phyloP scores from a whole-genome alignment of 2,113 vertebrate genomes.

The Heterotis niloticus region DNA sequence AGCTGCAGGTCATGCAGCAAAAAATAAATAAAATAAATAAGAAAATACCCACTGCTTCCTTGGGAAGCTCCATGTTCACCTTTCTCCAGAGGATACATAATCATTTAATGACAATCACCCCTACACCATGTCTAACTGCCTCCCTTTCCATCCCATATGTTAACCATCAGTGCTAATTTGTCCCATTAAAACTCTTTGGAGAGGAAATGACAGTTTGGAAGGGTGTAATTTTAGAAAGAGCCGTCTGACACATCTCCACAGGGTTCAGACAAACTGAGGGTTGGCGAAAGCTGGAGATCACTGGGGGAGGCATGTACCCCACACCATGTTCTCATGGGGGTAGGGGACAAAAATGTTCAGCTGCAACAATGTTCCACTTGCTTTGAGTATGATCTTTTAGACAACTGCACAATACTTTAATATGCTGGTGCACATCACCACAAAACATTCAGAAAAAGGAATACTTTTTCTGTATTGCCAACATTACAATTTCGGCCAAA shows the following conservation, averaged over 20 bases:
- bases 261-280: conserved; percentile 53
- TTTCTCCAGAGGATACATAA: conserved; percentile 9
- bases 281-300: neutral
- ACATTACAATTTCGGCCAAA: too few relatives aligned
- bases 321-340: neutral
- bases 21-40: too few relatives aligned
- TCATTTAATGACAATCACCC: conserved; percentile 37
- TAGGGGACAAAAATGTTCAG: neutral
- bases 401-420: neutral
- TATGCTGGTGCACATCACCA: too few relatives aligned
- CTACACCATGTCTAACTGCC: conserved; percentile 12
- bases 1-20: neutral
- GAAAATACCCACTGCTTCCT: neutral
- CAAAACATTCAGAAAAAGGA: too few relatives aligned
- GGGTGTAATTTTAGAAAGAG: conserved; percentile 70
- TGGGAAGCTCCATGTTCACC: neutral
- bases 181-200: conserved; percentile 66
- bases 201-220: conserved; percentile 73
- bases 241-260: conserved; percentile 50
- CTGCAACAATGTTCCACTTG: neutral
- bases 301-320: neutral
- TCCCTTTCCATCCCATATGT: conserved; percentile 60
- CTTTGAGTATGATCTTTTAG: neutral
- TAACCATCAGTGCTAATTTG: conserved; percentile 69
- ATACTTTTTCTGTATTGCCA: too few relatives aligned